Conservation (phyloP, 2,797 vertebrate genomes). For the Mormyrus hasselquistii region DNA sequence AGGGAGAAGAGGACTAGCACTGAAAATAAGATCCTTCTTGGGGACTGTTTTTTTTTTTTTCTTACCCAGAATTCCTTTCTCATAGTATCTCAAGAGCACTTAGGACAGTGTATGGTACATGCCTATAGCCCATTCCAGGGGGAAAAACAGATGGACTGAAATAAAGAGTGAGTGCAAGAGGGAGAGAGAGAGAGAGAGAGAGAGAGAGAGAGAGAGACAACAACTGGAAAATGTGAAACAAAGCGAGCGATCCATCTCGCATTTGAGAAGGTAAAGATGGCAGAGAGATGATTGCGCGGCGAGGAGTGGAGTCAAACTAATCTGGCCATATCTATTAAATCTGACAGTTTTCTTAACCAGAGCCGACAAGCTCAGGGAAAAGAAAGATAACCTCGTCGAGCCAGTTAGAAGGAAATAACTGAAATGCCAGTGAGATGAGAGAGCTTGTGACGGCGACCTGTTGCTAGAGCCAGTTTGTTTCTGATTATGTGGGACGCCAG, state of each 20-base stretch:
- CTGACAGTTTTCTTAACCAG: conserved; percentile 55
- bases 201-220: neutral
- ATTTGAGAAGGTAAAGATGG: conserved; percentile 52
- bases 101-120: conserved; percentile 36
- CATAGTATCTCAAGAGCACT: conserved; percentile 37
- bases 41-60: conserved; percentile 21
- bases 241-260: conserved; percentile 51
- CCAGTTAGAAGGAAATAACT: conserved; percentile 35
- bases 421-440: conserved; percentile 14
- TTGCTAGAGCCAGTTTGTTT: neutral
- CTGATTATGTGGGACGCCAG: neutral
- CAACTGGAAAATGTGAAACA: conserved; percentile 36
- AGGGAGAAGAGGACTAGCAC: conserved; percentile 33
- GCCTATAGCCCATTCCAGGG: neutral
- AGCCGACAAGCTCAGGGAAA: conserved; percentile 52
- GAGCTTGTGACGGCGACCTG: neutral
- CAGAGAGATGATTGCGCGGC: conserved; percentile 52
- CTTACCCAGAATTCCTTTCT: conserved; percentile 33
- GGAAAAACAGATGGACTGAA: conserved; percentile 21
- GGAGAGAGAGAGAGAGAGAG: neutral
- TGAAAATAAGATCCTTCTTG: conserved; percentile 26
- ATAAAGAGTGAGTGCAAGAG: conserved; percentile 9
- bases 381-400: conserved; percentile 41
- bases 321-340: conserved; percentile 53
- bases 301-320: conserved; percentile 51